A percentile compares a stretch with the other conserved stretches of the same genome.
phyloP scores from a whole-genome alignment of 2,888 invertebrate species.

The Melanostoma scalare region DNA sequence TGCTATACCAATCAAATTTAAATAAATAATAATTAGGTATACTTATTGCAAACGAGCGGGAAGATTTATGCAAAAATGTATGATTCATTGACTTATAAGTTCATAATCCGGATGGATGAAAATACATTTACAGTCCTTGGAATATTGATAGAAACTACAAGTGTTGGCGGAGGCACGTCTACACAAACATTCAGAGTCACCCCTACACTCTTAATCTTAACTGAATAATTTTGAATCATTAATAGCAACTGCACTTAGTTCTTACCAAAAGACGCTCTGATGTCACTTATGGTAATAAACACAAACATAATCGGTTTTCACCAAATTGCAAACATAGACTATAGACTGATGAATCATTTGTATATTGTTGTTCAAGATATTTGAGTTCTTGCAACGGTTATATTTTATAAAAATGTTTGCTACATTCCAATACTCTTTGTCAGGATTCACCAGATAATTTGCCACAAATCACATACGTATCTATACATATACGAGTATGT shows the following conservation, averaged over 20 bases:
- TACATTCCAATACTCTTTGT: conserved; percentile 20
- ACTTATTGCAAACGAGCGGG: too few relatives aligned
- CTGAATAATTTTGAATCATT: conserved; percentile 15
- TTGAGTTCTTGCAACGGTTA: conserved; percentile 13
- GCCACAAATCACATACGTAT: neutral
- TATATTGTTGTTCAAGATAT: conserved; percentile 17
- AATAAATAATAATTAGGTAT: too few relatives aligned
- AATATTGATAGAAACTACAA: conserved; percentile 1
- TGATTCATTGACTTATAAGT: neutral
- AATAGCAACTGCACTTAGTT: conserved; percentile 10
- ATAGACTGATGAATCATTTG: conserved; percentile 46
- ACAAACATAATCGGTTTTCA: conserved; percentile 38
- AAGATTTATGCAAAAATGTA: neutral
- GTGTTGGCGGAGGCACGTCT: conserved; percentile 31
- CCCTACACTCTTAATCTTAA: neutral
- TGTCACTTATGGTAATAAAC: conserved; percentile 43
- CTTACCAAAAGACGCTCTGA: conserved; percentile 13
- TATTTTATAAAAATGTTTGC: neutral
- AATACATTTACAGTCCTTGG: conserved; percentile 46
- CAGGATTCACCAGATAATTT: conserved; percentile 46
- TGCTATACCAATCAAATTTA: too few relatives aligned
- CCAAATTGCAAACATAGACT: conserved; percentile 26
- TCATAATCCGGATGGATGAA: conserved; percentile 32
- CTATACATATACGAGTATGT: too few relatives aligned
- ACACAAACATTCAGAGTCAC: neutral